Percentiles rank a stretch among this genome's conserved stretches.
These are phyloP conservation scores for Drosophila neutralis DNA, from an alignment of 2,888 invertebrate species.

Conservation along the genomic window DNA sequence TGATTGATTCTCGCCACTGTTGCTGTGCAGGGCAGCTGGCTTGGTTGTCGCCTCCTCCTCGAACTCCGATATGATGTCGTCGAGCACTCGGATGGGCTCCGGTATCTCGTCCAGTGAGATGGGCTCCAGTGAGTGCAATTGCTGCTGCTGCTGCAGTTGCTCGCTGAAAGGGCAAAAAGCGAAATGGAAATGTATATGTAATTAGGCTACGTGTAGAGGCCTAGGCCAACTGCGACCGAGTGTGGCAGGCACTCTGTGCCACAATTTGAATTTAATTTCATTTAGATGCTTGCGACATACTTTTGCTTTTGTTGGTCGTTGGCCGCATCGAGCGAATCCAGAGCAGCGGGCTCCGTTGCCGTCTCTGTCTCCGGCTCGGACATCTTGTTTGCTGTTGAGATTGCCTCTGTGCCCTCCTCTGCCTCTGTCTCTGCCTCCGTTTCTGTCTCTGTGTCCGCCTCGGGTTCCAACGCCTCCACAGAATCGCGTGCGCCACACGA, in stretches of 20 bases:
- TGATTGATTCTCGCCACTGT: constrained; percentile 93
- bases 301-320: constrained; percentile 66
- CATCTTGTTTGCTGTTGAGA: constrained; percentile 31
- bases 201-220: constrained; percentile 31
- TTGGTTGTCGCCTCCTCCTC: constrained; percentile 89
- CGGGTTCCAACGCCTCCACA: constrained; percentile 60
- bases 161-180: constrained; percentile 41
- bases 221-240: not conserved
- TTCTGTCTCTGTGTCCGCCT: constrained; percentile 47
- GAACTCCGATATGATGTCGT: constrained; percentile 95
- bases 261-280: constrained; percentile 52
- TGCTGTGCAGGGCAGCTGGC: constrained; percentile 81
- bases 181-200: constrained; percentile 46
- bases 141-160: constrained; percentile 53
- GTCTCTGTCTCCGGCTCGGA: constrained; percentile 43
- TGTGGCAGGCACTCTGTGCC: constrained; percentile 6
- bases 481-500: constrained; percentile 73
- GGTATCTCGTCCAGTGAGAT: constrained; percentile 92
- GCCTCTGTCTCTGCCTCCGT: constrained; percentile 19
- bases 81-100: constrained; percentile 93
- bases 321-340: constrained; percentile 30
- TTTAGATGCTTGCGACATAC: constrained; percentile 65
- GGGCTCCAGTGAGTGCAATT: constrained; percentile 68
- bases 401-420: constrained; percentile 4
- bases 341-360: constrained; percentile 46